Conservation (phyloP, 2,888 invertebrate species). For the Drosophila kokeensis region DNA sequence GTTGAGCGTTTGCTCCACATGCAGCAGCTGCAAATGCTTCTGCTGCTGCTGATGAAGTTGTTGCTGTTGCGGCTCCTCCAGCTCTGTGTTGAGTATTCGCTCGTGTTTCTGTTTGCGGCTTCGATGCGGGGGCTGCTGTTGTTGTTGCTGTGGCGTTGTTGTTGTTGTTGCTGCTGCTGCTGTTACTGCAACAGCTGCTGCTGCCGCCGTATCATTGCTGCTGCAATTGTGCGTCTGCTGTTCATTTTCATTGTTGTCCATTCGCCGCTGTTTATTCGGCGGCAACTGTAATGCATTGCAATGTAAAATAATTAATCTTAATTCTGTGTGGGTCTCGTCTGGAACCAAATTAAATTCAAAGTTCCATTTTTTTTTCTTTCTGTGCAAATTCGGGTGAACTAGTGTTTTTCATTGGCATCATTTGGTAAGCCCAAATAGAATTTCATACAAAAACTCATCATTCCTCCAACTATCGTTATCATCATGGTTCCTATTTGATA, state of each 20-base stretch:
- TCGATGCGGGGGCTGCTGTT: conserved; percentile 54
- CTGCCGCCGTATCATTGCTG: conserved; percentile 43
- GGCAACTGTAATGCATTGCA: conserved; percentile 49
- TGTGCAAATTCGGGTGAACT: not conserved
- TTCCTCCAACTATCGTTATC: not conserved
- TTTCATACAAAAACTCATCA: not conserved
- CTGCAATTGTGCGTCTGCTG: conserved; percentile 67
- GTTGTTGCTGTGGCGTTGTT: conserved; percentile 18
- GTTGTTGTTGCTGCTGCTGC: conserved; percentile 15
- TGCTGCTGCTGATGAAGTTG: conserved; percentile 35
- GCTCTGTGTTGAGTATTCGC: conserved; percentile 75
- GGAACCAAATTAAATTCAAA: not conserved
- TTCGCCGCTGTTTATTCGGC: conserved; percentile 71
- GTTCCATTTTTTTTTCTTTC: not conserved
- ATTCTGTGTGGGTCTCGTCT: not conserved
- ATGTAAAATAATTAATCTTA: not conserved
- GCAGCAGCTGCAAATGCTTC: conserved; percentile 7
- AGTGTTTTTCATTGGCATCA: not conserved
- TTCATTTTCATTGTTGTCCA: conserved; percentile 72
- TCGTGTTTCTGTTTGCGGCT: conserved; percentile 82
- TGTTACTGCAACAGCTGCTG: conserved; percentile 14
- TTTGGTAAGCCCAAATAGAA: not conserved
- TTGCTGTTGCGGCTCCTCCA: conserved; percentile 68
- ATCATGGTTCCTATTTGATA: not conserved
- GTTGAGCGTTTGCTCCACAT: conserved; percentile 31